phyloP scores from a whole-genome alignment of 2,888 invertebrate species.

The Sinopyrophorus schimmeli region DNA sequence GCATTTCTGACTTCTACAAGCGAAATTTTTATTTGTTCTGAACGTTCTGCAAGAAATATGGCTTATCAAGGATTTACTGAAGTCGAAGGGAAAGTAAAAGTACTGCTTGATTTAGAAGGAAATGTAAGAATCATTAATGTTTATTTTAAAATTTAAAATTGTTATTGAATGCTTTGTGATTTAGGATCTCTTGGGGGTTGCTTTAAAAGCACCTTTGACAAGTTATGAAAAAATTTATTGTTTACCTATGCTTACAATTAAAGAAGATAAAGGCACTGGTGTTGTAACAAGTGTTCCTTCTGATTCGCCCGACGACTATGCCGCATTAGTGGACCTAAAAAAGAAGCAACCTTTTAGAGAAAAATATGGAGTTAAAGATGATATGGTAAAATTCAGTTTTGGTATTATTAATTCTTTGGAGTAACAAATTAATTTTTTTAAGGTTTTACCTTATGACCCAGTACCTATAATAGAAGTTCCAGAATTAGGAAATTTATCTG shows the following conservation, averaged over 20 bases:
- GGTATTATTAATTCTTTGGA: not conserved
- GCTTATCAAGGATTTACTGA: constrained; percentile 89
- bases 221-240: constrained; percentile 84
- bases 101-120: constrained; percentile 71
- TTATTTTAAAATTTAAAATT: not conserved
- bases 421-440: constrained; percentile 41
- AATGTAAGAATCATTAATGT: constrained; percentile 55
- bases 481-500: constrained; percentile 83
- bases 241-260: constrained; percentile 96
- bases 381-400: constrained; percentile 72
- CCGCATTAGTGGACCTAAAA: constrained; percentile 91
- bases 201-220: constrained; percentile 83
- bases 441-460: constrained; percentile 65
- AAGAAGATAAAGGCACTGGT: constrained; percentile 97
- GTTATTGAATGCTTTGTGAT: not conserved
- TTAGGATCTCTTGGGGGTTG: constrained; percentile 79
- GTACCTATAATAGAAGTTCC: constrained; percentile 92
- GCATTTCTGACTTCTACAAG: constrained; percentile 74
- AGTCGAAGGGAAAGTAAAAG: constrained; percentile 75
- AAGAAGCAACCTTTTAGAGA: constrained; percentile 91
- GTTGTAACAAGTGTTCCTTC: constrained; percentile 98
- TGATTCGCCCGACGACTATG: constrained; percentile 98
- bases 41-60: constrained; percentile 92
- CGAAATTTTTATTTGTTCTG: constrained; percentile 87
- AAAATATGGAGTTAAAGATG: constrained; percentile 86